Conservation (phyloP, 2,113 vertebrate genomes). For the Rana temporaria region DNA sequence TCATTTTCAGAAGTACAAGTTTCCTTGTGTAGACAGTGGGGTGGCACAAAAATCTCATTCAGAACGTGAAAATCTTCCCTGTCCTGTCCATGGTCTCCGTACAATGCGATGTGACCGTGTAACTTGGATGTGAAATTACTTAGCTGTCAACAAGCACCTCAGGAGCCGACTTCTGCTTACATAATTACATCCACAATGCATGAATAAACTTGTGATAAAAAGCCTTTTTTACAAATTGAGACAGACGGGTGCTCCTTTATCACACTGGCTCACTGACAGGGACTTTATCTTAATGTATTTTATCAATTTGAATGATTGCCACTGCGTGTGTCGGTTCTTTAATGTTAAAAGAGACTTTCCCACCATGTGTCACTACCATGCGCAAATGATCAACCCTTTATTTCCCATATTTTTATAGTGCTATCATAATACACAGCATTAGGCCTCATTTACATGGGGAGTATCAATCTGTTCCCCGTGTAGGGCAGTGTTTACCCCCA, state of each 20-base stretch:
- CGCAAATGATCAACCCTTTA: too few relatives aligned
- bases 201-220: conserved; percentile 53
- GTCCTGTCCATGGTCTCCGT: background rate
- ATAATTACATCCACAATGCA: conserved; percentile 48
- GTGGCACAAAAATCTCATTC: background rate
- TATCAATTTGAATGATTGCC: conserved; percentile 47
- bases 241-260: conserved; percentile 34
- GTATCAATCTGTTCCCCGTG: too few relatives aligned
- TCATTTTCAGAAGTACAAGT: too few relatives aligned
- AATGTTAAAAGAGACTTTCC: background rate
- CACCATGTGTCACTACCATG: too few relatives aligned
- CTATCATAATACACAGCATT: too few relatives aligned
- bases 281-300: conserved; percentile 41
- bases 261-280: conserved; percentile 4
- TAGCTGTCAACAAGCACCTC: conserved; percentile 35
- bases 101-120: conserved; percentile 18
- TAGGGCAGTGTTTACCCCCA: too few relatives aligned
- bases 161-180: conserved; percentile 39
- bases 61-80: background rate
- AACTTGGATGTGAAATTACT: conserved; percentile 27
- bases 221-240: conserved; percentile 43
- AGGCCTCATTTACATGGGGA: too few relatives aligned
- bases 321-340: background rate
- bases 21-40: too few relatives aligned
- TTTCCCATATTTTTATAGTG: too few relatives aligned